A percentile compares a stretch with the other conserved stretches of the same genome.
Conservation (phyloP, 1,140 invertebrate genomes). For the Saccostrea cuccullata region DNA sequence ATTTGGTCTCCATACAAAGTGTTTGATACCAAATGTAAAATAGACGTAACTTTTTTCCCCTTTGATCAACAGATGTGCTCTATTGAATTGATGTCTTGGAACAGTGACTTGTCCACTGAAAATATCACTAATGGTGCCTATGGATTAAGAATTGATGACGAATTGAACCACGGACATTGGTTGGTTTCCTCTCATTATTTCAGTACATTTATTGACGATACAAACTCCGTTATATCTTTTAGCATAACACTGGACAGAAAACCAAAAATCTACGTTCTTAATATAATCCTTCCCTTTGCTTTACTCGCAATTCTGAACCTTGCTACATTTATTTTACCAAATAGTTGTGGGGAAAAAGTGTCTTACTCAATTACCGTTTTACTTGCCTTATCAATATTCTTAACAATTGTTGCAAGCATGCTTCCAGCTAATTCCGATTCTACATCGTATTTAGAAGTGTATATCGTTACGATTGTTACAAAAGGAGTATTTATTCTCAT, state of each 20-base stretch:
- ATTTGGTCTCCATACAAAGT: slow-evolving; percentile 39
- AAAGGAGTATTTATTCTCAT: not conserved
- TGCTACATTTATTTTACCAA: slow-evolving; percentile 47
- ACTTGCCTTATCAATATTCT: slow-evolving; percentile 40
- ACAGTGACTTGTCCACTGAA: not conserved
- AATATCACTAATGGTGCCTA: not conserved
- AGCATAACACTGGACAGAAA: slow-evolving; percentile 41
- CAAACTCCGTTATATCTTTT: not conserved
- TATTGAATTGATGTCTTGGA: slow-evolving; percentile 41
- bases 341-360: slow-evolving; percentile 46
- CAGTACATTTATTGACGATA: not conserved
- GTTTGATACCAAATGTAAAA: slow-evolving; percentile 30
- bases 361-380: slow-evolving; percentile 41
- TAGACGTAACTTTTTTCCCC: slow-evolving; percentile 43
- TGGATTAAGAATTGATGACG: not conserved
- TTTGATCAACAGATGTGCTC: slow-evolving; percentile 48
- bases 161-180: not conserved
- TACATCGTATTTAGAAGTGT: slow-evolving; percentile 31
- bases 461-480: not conserved
- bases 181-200: not conserved
- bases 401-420: slow-evolving; percentile 23
- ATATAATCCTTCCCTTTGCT: slow-evolving; percentile 30
- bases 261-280: slow-evolving; percentile 37
- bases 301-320: slow-evolving; percentile 32
- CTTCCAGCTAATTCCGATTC: slow-evolving; percentile 44